phyloP scores from a whole-genome alignment of 2,888 invertebrate species.

The Napeogenes sylphis region DNA sequence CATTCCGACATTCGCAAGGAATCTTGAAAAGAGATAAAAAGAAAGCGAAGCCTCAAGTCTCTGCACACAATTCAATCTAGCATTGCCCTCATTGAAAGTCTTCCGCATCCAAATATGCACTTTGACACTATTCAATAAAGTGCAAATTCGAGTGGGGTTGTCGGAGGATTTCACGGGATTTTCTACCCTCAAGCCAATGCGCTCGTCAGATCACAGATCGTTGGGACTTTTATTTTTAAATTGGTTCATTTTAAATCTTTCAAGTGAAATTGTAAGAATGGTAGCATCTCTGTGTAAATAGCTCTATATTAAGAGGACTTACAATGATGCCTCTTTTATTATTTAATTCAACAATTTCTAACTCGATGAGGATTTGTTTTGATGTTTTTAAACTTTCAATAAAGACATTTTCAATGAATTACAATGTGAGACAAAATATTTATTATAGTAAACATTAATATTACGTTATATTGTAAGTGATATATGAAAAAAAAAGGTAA shows the following conservation, averaged over 20 bases:
- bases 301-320: neutral
- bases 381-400: neutral
- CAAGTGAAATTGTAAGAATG: conserved; percentile 13
- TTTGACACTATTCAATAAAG: conserved; percentile 16
- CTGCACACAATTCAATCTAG: conserved; percentile 21
- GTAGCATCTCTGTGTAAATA: neutral
- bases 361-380: neutral
- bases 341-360: neutral
- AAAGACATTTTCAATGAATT: too few species aligned
- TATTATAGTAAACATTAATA: too few species aligned
- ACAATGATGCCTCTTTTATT: neutral
- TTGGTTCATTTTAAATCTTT: conserved; percentile 25
- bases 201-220: conserved; percentile 14
- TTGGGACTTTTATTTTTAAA: conserved; percentile 23
- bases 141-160: conserved; percentile 12
- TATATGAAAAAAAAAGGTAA: too few species aligned
- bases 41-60: conserved; percentile 18
- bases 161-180: conserved; percentile 10
- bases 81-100: conserved; percentile 18
- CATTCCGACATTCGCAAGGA: conserved; percentile 1
- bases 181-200: conserved; percentile 21
- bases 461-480: too few species aligned
- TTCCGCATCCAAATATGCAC: conserved; percentile 9
- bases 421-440: too few species aligned
- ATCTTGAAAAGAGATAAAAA: conserved; percentile 9